A percentile compares a stretch with the other conserved stretches of the same genome.
Evolutionary conservation across 2,797 vertebrate species (phyloP).

Genomic region (Chaunax sp.): DNA sequence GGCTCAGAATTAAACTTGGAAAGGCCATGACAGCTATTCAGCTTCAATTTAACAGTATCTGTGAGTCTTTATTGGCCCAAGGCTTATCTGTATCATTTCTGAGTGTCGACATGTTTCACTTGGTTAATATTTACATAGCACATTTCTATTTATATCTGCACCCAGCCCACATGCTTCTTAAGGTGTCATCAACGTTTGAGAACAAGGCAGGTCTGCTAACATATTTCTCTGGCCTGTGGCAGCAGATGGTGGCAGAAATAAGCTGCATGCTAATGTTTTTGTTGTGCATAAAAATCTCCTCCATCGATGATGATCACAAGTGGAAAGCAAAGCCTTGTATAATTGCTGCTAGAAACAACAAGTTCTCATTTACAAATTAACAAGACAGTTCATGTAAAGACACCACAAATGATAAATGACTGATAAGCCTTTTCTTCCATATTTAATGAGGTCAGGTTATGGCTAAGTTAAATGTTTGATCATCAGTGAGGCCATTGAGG

Average conservation of each 20-base stretch:
- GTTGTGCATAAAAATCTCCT: neutral
- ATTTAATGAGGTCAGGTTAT: neutral
- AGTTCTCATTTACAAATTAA: neutral
- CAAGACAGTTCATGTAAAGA: neutral
- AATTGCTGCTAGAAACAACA: constrained; percentile 1
- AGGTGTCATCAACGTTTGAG: constrained; percentile 16
- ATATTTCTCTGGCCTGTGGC: constrained; percentile 13
- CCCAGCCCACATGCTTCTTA: constrained; percentile 8
- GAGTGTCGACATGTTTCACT: constrained; percentile 17
- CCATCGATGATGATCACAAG: neutral
- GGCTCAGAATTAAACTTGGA: constrained; percentile 19
- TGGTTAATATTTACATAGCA: constrained; percentile 30
- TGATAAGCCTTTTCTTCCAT: neutral
- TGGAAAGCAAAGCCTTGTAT: neutral
- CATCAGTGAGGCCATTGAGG: neutral
- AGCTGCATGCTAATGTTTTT: constrained; percentile 3
- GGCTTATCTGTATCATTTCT: neutral
- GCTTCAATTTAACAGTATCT: constrained; percentile 23
- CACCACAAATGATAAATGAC: neutral
- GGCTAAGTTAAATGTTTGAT: neutral
- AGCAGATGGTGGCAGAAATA: constrained; percentile 8
- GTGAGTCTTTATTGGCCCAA: neutral
- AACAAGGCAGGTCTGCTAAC: constrained; percentile 19
- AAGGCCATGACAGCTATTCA: neutral
- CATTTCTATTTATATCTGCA: constrained; percentile 28